Conservation (phyloP, 2,888 invertebrate species). For the Anthrax anthrax region DNA sequence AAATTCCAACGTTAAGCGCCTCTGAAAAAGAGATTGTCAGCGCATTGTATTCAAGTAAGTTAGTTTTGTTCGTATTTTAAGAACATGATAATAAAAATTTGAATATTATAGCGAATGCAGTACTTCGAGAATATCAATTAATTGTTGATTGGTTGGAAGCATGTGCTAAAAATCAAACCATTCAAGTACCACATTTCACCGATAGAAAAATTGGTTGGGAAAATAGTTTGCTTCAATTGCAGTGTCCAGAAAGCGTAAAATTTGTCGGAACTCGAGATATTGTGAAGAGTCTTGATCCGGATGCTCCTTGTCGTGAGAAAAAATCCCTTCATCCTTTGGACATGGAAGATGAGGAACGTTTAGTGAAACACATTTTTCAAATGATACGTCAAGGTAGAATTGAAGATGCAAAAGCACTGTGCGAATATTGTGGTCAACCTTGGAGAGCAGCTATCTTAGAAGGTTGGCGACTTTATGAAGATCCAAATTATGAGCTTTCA, state of each 20-base stretch:
- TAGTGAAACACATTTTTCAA: conserved; percentile 44
- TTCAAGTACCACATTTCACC: conserved; percentile 54
- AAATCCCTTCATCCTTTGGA: conserved; percentile 74
- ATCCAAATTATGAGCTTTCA: conserved; percentile 54
- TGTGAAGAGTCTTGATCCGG: conserved; percentile 69
- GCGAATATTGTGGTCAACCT: conserved; percentile 74
- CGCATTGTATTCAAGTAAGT: conserved; percentile 34
- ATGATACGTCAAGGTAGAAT: conserved; percentile 76
- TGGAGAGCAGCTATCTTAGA: conserved; percentile 85
- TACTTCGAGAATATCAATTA: conserved; percentile 57
- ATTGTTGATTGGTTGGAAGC: conserved; percentile 89
- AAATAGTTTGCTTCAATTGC: conserved; percentile 70
- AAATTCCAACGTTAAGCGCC: conserved; percentile 35
- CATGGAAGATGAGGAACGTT: conserved; percentile 56
- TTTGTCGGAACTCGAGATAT: conserved; percentile 43
- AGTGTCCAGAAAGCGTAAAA: conserved; percentile 39
- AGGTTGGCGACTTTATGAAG: conserved; percentile 80
- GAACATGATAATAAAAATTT: not conserved
- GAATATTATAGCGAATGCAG: conserved; percentile 35
- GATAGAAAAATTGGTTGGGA: conserved; percentile 81
- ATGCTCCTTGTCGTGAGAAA: conserved; percentile 69
- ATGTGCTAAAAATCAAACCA: conserved; percentile 47
- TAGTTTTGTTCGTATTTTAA: not conserved
- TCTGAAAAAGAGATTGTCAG: conserved; percentile 38
- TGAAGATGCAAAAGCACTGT: conserved; percentile 69